Evolutionary conservation across 2,113 vertebrate species (phyloP).

Genomic region (Jaculus jaculus): DNA sequence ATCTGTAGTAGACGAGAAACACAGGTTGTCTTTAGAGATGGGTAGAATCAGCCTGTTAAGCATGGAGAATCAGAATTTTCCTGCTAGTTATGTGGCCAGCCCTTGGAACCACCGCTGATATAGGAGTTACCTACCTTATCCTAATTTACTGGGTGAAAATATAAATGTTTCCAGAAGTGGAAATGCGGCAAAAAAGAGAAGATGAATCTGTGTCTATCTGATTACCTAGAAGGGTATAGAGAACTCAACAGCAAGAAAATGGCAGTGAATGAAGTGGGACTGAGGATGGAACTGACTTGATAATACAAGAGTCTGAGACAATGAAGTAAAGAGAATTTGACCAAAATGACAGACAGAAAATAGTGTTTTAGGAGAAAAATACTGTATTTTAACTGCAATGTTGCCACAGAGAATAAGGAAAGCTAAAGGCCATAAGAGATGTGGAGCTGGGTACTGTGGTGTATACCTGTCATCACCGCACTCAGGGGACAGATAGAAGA

Average conservation of each 20-base stretch:
- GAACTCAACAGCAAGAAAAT: neutral
- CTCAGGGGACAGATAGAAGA: no score
- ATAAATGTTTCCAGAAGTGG: neutral
- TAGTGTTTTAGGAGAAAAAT: no score
- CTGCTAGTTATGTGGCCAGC: neutral
- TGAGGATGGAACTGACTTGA: no score
- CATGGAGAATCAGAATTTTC: neutral
- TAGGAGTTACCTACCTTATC: neutral
- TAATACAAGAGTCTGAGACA: no score
- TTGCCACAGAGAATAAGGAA: neutral
- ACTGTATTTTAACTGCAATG: no score
- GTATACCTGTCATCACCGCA: no score
- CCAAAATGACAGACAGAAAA: no score
- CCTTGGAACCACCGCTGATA: neutral
- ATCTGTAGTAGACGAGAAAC: neutral
- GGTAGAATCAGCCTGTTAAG: neutral
- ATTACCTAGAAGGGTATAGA: neutral
- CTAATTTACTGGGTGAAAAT: neutral
- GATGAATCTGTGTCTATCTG: no score
- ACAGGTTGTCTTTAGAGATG: neutral
- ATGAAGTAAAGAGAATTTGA: no score
- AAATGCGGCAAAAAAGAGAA: neutral
- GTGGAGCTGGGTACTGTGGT: no score
- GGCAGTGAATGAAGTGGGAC: no score
- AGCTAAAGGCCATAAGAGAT: neutral